These are phyloP conservation scores for Drosophila ananassae DNA, from an alignment of 1,140 invertebrate species.

Conservation along the genomic window DNA sequence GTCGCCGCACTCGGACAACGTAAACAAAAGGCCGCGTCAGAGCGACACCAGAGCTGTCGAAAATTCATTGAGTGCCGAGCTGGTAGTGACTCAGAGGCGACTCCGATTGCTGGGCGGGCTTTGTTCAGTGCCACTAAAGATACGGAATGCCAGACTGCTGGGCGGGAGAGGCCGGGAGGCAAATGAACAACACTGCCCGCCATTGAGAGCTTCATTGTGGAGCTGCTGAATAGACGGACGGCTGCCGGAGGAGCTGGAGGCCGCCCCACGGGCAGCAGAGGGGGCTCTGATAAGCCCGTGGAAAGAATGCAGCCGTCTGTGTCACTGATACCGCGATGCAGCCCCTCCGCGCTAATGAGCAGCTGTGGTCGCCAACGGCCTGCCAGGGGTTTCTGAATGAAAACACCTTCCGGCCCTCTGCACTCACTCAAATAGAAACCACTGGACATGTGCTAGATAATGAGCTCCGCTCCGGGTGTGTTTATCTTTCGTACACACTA, in stretches of 20 bases:
- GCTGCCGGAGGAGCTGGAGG: neutral
- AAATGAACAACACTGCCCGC: conserved; percentile 12
- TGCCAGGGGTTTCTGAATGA: conserved; percentile 8
- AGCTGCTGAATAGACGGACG: conserved; percentile 8
- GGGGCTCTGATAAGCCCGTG: conserved; percentile 56
- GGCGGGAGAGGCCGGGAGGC: neutral
- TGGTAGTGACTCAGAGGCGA: conserved; percentile 13
- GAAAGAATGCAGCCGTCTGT: conserved; percentile 27
- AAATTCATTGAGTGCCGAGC: conserved; percentile 7
- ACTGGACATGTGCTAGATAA: neutral
- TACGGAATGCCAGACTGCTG: conserved; percentile 10
- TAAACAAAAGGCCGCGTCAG: conserved; percentile 13
- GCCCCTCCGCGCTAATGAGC: neutral
- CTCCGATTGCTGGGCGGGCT: neutral
- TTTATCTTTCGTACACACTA: neutral
- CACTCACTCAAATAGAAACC: neutral
- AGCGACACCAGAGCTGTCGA: conserved; percentile 3
- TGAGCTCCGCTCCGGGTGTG: neutral
- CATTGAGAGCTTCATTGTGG: conserved; percentile 5
- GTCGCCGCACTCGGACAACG: neutral
- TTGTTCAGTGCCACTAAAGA: neutral
- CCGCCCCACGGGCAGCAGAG: neutral
- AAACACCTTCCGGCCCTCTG: neutral
- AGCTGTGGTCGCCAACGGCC: neutral
- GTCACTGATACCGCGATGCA: conserved; percentile 1